phyloP scores from a whole-genome alignment of 2,113 vertebrate species.

The Gobiocypris rarus region DNA sequence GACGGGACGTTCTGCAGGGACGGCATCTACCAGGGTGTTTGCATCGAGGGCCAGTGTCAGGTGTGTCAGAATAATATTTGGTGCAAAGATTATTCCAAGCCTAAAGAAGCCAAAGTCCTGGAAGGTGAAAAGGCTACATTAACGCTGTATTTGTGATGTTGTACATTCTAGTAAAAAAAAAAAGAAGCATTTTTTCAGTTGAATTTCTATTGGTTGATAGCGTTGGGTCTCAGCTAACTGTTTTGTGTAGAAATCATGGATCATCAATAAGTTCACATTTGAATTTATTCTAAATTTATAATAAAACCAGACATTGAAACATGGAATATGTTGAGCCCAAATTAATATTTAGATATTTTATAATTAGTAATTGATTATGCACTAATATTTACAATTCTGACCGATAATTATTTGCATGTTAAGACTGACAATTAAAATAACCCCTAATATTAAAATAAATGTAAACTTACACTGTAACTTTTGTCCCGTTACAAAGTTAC shows the following conservation, averaged over 20 bases:
- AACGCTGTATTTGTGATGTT: not conserved
- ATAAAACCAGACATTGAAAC: not conserved
- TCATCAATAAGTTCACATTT: not conserved
- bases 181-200: not conserved
- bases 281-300: not conserved
- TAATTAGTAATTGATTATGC: too few species aligned
- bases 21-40: conserved; percentile 83
- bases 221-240: not conserved
- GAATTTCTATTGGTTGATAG: not conserved
- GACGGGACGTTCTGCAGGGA: conserved; percentile 88
- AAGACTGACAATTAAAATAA: not conserved
- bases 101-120: not conserved
- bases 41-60: conserved; percentile 88
- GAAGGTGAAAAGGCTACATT: not conserved
- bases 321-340: too few species aligned
- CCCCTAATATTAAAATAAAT: not conserved
- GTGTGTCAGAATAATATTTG: conserved; percentile 51
- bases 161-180: not conserved
- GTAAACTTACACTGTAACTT: too few species aligned
- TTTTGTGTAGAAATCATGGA: not conserved
- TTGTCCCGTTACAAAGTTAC: too few species aligned
- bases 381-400: too few species aligned
- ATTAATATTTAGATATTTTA: too few species aligned
- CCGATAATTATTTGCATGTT: too few species aligned
- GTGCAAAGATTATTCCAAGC: not conserved